Percentiles rank a stretch among this genome's conserved stretches.
Evolutionary conservation across 2,113 vertebrate species (phyloP).

Genomic region (human (Homo sapiens)): DNA sequence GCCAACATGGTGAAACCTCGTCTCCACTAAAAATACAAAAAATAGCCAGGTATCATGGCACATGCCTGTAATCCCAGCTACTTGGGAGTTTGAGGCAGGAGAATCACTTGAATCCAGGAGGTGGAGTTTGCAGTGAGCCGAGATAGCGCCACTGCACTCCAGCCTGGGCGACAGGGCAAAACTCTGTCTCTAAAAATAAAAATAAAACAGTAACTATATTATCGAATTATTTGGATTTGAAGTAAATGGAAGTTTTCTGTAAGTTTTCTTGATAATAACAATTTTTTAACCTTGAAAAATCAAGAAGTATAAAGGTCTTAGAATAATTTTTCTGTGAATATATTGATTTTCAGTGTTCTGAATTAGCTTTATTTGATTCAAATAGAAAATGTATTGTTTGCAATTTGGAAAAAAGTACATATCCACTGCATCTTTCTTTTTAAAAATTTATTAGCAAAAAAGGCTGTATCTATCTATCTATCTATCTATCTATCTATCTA

Average conservation of each 20-base stretch:
- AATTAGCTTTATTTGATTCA: slow-evolving; percentile 51
- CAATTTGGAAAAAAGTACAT: not conserved
- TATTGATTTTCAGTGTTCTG: slow-evolving; percentile 45
- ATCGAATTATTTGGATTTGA: slow-evolving; percentile 18
- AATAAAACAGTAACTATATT: slow-evolving; percentile 2
- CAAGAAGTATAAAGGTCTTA: not conserved
- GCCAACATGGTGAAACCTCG: too few relatives aligned
- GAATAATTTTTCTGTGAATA: slow-evolving; percentile 27
- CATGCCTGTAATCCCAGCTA: too few relatives aligned
- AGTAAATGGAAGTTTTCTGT: slow-evolving; percentile 34
- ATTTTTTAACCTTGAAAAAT: slow-evolving; percentile 42
- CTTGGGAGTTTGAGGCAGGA: too few relatives aligned
- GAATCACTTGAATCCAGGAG: too few relatives aligned
- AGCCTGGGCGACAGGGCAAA: too few relatives aligned
- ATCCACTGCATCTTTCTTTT: not conserved
- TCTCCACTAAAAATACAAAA: too few relatives aligned
- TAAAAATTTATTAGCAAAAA: not conserved
- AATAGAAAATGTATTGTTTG: not conserved
- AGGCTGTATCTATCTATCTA: too few relatives aligned
- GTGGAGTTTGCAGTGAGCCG: too few relatives aligned
- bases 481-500: not conserved
- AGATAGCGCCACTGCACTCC: too few relatives aligned
- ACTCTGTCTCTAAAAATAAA: too few relatives aligned
- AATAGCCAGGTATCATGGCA: too few relatives aligned
- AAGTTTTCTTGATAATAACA: slow-evolving; percentile 31